Base-by-base conservation (phyloP, 2,888 invertebrate genomes). In the Mallateleia sp. region DNA sequence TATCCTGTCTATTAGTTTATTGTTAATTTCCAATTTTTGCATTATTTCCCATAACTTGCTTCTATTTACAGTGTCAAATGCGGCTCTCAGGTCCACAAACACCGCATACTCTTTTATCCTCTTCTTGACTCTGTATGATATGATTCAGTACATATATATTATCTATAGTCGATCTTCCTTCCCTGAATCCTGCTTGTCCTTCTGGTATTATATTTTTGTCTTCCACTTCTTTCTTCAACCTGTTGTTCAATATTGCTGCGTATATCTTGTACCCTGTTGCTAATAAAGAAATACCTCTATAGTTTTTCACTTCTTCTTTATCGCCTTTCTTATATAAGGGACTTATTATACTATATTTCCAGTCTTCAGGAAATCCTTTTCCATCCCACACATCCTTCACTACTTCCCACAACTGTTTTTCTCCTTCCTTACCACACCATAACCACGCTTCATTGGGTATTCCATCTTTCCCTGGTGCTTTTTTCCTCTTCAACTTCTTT, bases 401-500 rank as follows among this genome's bases (percentile, higher is more conserved):
- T 28, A 25, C 2, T 25, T 54, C 54, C 28, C 25, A 28, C n/a
- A 54, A n/a, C n/a, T 54, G 54, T 28, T 18, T 38, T 38, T 22
- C 60, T 32, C 25, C 54, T n/a, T 54, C 54, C 15, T 54, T 54
- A 1, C 54, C 54, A 28, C 54, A n/a, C 25, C 28, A 54, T 28
- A 54, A 5, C 28, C 54, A 28, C 6, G 28, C 25, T 28, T 54
- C 54, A 54, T 54, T 54, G 9, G 32, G 34, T 3, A 88, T 85
- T 15, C 79, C 24, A 45, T 85, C 89, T 38, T 52, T 42, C 20
- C 60, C 60, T 60, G 60, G 2, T 15, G 60, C 60, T 22, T 60
- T 60, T 38, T 60, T 60, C 60, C 38, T 60, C 11, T 54, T 54
- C 28, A 54, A 28, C 6, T 54, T 54, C 28, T 54, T 54, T 3